These are phyloP conservation scores for Cyaniris semiargus DNA, from an alignment of 2,888 invertebrate genomes.

Conservation along the genomic window DNA sequence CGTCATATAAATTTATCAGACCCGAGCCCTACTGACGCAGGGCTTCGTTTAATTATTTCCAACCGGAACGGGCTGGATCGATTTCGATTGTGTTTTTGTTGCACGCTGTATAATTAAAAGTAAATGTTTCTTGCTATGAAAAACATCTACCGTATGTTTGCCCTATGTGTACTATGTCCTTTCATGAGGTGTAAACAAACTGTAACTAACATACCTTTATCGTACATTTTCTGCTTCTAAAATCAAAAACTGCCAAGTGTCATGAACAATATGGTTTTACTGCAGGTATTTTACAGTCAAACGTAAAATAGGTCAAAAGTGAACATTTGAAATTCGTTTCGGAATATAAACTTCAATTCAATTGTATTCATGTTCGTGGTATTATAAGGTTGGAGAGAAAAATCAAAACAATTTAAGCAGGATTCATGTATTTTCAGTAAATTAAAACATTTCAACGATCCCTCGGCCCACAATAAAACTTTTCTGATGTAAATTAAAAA, in stretches of 20 bases:
- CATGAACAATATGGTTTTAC: no score
- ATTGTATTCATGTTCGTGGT: neutral
- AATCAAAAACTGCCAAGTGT: no score
- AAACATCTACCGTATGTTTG: no score
- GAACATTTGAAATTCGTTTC: neutral
- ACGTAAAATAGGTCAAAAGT: neutral
- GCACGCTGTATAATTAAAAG: no score
- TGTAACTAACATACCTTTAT: no score
- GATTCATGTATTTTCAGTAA: conserved; percentile 6
- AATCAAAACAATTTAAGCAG: neutral
- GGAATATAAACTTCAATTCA: neutral
- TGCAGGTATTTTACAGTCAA: neutral
- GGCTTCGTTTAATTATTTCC: neutral
- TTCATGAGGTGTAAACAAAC: no score
- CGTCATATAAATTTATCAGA: conserved; percentile 18
- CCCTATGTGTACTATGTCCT: no score
- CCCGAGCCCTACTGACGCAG: neutral
- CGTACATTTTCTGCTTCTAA: no score
- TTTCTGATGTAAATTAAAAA: neutral
- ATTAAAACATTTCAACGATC: neutral
- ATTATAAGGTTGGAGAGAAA: neutral
- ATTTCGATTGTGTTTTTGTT: neutral
- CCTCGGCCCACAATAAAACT: neutral
- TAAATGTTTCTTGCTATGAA: no score
- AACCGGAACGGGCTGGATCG: neutral